Conservation (phyloP, 1,140 invertebrate genomes). For the Geopemphigus sp. region DNA sequence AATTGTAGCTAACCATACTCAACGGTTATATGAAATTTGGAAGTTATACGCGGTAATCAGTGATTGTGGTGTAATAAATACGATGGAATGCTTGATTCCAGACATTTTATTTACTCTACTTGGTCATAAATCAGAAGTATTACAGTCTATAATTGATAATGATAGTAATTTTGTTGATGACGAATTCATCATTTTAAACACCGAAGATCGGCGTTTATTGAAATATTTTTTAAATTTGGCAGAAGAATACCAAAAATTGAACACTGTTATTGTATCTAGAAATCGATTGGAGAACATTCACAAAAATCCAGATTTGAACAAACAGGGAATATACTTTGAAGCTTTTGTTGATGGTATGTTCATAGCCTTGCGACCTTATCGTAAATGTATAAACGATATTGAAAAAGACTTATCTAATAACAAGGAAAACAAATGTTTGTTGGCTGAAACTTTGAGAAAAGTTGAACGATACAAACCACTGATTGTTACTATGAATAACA, state of each 20-base stretch:
- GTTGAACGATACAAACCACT: slow-evolving; percentile 33
- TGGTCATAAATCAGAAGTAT: slow-evolving; percentile 25
- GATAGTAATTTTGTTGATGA: slow-evolving; percentile 12
- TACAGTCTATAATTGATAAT: slow-evolving; percentile 7
- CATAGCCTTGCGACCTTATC: background rate
- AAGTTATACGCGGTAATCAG: too few species aligned
- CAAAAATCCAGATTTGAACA: background rate
- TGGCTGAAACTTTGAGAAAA: slow-evolving; percentile 36
- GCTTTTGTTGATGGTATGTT: slow-evolving; percentile 22
- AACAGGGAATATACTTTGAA: background rate
- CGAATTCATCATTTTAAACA: slow-evolving; percentile 13
- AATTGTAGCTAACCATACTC: too few species aligned
- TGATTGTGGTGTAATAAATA: background rate
- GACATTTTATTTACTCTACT: slow-evolving; percentile 32
- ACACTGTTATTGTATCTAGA: background rate
- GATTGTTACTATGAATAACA: background rate
- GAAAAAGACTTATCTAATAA: slow-evolving; percentile 17
- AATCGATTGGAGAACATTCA: background rate
- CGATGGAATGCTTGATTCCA: slow-evolving; percentile 34
- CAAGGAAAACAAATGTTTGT: slow-evolving; percentile 38
- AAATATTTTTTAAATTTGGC: slow-evolving; percentile 1
- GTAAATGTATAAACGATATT: slow-evolving; percentile 13
- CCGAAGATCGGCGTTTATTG: background rate
- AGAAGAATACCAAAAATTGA: slow-evolving; percentile 8
- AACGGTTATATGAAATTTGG: too few species aligned